Conservation (phyloP, 2,888 invertebrate species). For the Actias luna region DNA sequence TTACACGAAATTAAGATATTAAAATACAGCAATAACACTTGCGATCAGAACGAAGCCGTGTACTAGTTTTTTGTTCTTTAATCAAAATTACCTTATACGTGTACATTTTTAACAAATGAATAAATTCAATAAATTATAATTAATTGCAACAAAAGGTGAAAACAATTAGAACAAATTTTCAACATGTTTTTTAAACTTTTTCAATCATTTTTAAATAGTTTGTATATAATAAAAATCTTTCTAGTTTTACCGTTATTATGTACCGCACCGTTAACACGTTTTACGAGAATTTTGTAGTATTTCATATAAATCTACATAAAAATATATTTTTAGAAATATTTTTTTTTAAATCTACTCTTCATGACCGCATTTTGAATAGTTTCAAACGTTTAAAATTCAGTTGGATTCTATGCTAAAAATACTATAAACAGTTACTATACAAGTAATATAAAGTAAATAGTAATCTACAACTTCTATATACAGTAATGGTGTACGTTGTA, state of each 20-base stretch:
- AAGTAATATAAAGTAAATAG: background rate
- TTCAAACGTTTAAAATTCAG: background rate
- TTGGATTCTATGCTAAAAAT: conserved; percentile 1
- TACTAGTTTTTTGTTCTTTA: too few species aligned
- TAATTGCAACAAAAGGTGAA: background rate
- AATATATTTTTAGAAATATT: background rate
- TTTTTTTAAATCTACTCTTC: background rate
- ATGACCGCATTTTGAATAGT: background rate
- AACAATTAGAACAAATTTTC: background rate
- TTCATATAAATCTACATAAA: background rate
- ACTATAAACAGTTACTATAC: background rate
- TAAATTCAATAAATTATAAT: background rate
- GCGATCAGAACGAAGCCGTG: too few species aligned
- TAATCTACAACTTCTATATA: background rate
- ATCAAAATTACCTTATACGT: too few species aligned
- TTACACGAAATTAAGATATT: too few species aligned
- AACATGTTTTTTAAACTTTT: background rate
- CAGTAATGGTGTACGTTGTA: too few species aligned
- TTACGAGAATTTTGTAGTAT: background rate
- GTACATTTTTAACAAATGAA: background rate
- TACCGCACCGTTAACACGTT: background rate
- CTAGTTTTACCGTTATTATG: too few species aligned
- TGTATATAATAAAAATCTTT: background rate
- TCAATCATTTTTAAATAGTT: background rate
- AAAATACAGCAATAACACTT: too few species aligned